A percentile compares a stretch with the other conserved stretches of the same genome.
Conservation (phyloP, 2,888 invertebrate species). For the Drosophila antonietae region DNA sequence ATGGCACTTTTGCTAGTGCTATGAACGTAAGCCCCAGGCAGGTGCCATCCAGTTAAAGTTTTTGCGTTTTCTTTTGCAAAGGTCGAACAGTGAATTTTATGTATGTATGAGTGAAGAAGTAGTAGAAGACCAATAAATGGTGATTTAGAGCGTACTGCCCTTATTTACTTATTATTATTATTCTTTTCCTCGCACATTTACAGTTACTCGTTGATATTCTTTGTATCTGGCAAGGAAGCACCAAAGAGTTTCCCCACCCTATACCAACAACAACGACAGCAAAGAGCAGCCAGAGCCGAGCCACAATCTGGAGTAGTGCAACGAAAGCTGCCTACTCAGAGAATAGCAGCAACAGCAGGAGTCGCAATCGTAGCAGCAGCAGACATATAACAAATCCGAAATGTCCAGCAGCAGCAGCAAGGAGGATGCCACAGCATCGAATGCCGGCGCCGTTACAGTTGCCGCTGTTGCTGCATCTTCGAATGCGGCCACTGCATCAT, state of each 20-base stretch:
- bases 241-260: slow-evolving; percentile 79
- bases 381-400: slow-evolving; percentile 36
- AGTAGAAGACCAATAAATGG: slow-evolving; percentile 2
- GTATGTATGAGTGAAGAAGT: slow-evolving; percentile 8
- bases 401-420: slow-evolving; percentile 83
- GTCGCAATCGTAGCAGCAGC: slow-evolving; percentile 2
- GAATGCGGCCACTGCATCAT: slow-evolving; percentile 85
- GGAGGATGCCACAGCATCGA: slow-evolving; percentile 76
- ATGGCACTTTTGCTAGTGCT: slow-evolving; percentile 38
- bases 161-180: not conserved
- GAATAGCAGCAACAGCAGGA: slow-evolving; percentile 36
- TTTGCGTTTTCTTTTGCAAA: slow-evolving; percentile 15
- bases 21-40: slow-evolving; percentile 43
- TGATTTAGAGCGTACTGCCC: slow-evolving; percentile 13
- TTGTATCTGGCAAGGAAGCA: slow-evolving; percentile 76
- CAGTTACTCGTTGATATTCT: slow-evolving; percentile 55
- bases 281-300: slow-evolving; percentile 38
- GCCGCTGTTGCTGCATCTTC: slow-evolving; percentile 84
- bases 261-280: slow-evolving; percentile 19
- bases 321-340: slow-evolving; percentile 65
- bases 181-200: slow-evolving; percentile 1
- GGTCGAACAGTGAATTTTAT: slow-evolving; percentile 43
- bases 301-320: slow-evolving; percentile 61
- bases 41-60: slow-evolving; percentile 1
- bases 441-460: slow-evolving; percentile 56